A percentile compares a stretch with the other conserved stretches of the same genome.
Conservation (phyloP, 2,113 vertebrate genomes). For the Protobothrops mucrosquamatus region DNA sequence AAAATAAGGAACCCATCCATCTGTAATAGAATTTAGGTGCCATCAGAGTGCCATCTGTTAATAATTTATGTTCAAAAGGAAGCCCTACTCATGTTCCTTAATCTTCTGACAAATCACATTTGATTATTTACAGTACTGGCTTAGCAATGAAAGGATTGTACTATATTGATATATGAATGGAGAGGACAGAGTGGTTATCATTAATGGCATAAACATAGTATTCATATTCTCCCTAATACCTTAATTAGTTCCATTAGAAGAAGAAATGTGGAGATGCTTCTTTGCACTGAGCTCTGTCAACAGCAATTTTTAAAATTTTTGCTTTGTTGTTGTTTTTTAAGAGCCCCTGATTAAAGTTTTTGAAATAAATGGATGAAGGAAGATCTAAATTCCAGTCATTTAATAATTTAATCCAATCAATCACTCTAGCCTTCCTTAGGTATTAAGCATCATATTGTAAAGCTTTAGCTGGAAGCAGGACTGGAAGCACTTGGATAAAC, state of each 20-base stretch:
- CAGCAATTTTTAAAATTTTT: background rate
- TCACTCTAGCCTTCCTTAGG: background rate
- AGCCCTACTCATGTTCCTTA: slow-evolving; percentile 58
- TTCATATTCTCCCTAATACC: background rate
- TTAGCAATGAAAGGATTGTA: slow-evolving; percentile 37
- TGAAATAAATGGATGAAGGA: background rate
- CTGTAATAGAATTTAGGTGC: slow-evolving; percentile 42
- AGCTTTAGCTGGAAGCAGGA: background rate
- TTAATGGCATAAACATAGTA: slow-evolving; percentile 40
- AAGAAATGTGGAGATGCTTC: background rate
- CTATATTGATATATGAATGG: slow-evolving; percentile 21
- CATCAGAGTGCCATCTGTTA: slow-evolving; percentile 55
- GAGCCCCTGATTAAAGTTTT: background rate
- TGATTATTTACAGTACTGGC: slow-evolving; percentile 49
- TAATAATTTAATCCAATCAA: background rate
- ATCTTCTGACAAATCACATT: slow-evolving; percentile 57
- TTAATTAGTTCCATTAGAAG: background rate
- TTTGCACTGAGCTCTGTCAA: background rate
- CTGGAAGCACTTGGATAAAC: background rate
- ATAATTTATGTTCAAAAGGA: slow-evolving; percentile 55
- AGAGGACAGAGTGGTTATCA: slow-evolving; percentile 29
- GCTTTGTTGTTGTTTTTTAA: background rate
- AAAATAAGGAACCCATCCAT: slow-evolving; percentile 54
- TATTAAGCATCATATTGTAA: background rate
- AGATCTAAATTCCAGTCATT: background rate